A percentile compares a stretch with the other conserved stretches of the same genome.
phyloP scores from a whole-genome alignment of 2,113 vertebrate species.

The Rhizomys pruinosus region DNA sequence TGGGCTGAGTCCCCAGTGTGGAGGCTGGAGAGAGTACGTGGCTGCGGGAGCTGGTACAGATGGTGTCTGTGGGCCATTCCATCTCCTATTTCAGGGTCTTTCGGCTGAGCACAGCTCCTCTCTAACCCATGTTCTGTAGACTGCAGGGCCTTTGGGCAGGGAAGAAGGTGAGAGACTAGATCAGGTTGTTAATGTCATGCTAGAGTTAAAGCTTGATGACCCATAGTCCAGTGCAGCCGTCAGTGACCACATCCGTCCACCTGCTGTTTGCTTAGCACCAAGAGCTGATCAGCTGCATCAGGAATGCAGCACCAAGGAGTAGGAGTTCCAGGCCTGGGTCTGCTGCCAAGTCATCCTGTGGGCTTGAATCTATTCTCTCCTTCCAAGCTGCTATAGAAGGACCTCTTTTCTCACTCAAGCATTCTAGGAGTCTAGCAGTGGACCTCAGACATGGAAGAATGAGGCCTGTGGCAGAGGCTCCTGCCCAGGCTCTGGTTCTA shows the following conservation, averaged over 20 bases:
- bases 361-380: not conserved
- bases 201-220: not conserved
- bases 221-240: not conserved
- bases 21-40: not conserved
- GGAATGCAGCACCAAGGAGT: not conserved
- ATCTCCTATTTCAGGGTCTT: constrained; percentile 2
- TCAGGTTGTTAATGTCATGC: constrained; percentile 4
- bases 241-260: not conserved
- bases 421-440: not conserved
- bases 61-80: not conserved
- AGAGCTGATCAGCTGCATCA: not conserved
- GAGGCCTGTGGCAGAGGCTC: not conserved
- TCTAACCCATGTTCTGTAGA: not conserved
- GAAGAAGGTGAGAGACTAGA: not conserved
- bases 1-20: not conserved
- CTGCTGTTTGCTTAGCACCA: not conserved
- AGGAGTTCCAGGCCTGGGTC: not conserved
- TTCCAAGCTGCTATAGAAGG: not conserved
- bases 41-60: not conserved
- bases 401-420: not conserved
- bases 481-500: not conserved
- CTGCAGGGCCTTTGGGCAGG: not conserved
- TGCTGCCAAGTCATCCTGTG: not conserved
- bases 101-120: not conserved
- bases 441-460: not conserved